Evolutionary conservation across 1,140 invertebrate species (phyloP).

Genomic region (Drosophila punjabiensis): DNA sequence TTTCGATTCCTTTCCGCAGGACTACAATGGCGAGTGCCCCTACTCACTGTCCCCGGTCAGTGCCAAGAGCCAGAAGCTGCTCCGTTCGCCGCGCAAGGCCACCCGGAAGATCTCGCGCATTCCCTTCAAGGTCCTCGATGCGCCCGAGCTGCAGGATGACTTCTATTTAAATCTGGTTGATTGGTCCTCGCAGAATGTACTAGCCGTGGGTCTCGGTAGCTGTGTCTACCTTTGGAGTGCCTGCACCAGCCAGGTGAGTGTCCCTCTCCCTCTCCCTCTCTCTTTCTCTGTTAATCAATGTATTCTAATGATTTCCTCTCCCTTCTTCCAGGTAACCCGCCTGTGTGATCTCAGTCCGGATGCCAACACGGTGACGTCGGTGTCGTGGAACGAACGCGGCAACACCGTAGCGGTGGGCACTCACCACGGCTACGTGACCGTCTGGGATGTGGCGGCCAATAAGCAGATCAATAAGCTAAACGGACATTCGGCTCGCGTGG

Average conservation of each 20-base stretch:
- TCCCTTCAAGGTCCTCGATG: slow-evolving; percentile 98
- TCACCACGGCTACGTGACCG: slow-evolving; percentile 97
- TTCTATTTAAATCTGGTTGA: slow-evolving; percentile 99
- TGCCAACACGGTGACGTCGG: slow-evolving; percentile 98
- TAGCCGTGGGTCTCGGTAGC: slow-evolving; percentile 98
- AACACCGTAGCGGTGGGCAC: slow-evolving; percentile 99
- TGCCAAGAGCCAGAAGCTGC: slow-evolving; percentile 96
- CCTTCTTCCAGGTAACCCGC: slow-evolving; percentile 91
- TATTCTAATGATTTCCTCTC: not conserved
- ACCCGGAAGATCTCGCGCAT: slow-evolving; percentile 98
- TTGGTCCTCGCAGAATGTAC: slow-evolving; percentile 99
- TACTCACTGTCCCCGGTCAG: slow-evolving; percentile 98
- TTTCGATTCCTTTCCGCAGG: slow-evolving; percentile 63
- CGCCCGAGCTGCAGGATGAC: slow-evolving; percentile 99
- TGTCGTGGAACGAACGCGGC: slow-evolving; percentile 99
- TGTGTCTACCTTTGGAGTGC: slow-evolving; percentile 99
- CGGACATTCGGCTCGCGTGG: slow-evolving; percentile 96
- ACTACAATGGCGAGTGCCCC: slow-evolving; percentile 89
- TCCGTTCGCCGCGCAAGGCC: slow-evolving; percentile 97
- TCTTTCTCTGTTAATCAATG: not conserved
- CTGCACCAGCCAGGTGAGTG: slow-evolving; percentile 96
- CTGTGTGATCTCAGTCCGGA: slow-evolving; percentile 98
- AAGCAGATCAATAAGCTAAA: slow-evolving; percentile 96
- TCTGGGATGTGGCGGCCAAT: slow-evolving; percentile 98
- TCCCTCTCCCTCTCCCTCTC: not conserved